Evolutionary conservation across 2,888 invertebrate species (phyloP), one percentile per base, ranked within the genome.

Genomic region (Prionchulus punctatus): DNA sequence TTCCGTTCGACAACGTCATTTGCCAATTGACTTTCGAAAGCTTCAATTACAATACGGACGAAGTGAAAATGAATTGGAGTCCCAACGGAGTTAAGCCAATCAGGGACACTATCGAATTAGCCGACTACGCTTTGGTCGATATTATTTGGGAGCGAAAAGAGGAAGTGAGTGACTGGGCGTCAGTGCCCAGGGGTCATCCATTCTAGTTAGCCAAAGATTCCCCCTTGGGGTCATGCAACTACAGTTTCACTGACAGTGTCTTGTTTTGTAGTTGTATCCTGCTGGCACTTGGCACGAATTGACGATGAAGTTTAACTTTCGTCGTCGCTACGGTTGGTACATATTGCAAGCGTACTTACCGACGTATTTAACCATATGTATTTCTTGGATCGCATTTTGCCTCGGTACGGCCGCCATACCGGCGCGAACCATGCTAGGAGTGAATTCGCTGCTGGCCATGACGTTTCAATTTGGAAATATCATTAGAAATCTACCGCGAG

Each of bases 31-130:
- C 69, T 7, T 70, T 70, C 55, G 68, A 70, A 53, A 62, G 62
- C 31, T 70, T 70, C 62, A 70, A 67, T n/a, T 70, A 70, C 61
- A 70, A 70, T 59, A 69, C 69, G 2, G 69, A 70, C 53, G 70
- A 70, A 54, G 58, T 57, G 12, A 3, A n/a, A 4, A 58, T 58
- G 58, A 36, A 31, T 21, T 58, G 58, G 58, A 55, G 27, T 28
- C 2, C 42, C 2, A 4, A 36, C 7, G 67, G 67, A 2, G 69
- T 70, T 12, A 60, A 62, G 21, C 65, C 62, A 54, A 68, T 70
- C 66, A 54, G 65, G 26, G 68, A 68, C 31, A 65, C 70, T 51
- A 70, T 70, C 60, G 68, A 70, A 53, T 54, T 70, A 55, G 70
- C 70, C 23, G 70, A 70, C 55, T 70, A 70, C 54, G 66, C 65